Evolutionary conservation across 2,888 invertebrate species (phyloP), one percentile per base, ranked within the genome.

Genomic region (Athalia cordata): DNA sequence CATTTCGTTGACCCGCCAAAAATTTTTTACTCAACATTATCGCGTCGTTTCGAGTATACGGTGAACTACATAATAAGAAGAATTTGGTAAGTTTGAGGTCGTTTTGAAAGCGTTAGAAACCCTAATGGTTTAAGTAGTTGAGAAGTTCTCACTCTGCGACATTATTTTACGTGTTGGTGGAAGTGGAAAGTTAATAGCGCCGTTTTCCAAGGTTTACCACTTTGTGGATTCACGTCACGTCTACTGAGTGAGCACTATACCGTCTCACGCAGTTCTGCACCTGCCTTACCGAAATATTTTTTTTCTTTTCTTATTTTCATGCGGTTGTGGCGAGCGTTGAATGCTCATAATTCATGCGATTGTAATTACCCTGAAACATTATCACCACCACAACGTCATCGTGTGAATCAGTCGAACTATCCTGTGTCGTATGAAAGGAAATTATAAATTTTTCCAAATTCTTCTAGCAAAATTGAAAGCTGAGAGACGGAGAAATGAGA

Each of bases 61-160:
- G 11, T 2, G 59, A 8, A 11, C 62, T 8, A 62, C 29, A 43
- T 29, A 43, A 3, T 62, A 15, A n/a, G 3, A 43, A 62, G 15
- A 62, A 62, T 62, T 62, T 8, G 29, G 29, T 15, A 62, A 62
- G 29, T 29, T 62, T 62, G n/a, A 62, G 11, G 62, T 62, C 4
- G 9, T 5, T 29, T 68, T 55, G 5, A 13, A 47, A 59, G 59
- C 59, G 45, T 59, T 47, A 72, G 72, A 29, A 29, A 13, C 57
- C 43, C 29, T 59, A 72, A 72, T 57, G 59, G 59, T 72, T 72
- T 72, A 68, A 68, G 72, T 72, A 72, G 72, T 72, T 72, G n/a
- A 45, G 59, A 72, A 72, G 72, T 72, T 72, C 13, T 72, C 57
- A 43, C 72, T 59, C 59, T 29, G 29, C 9, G 57, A 45, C 72